Percentiles rank a stretch among this genome's conserved stretches.
Conservation (phyloP, 1,140 invertebrate species). For the Sitobion miscanthi region DNA sequence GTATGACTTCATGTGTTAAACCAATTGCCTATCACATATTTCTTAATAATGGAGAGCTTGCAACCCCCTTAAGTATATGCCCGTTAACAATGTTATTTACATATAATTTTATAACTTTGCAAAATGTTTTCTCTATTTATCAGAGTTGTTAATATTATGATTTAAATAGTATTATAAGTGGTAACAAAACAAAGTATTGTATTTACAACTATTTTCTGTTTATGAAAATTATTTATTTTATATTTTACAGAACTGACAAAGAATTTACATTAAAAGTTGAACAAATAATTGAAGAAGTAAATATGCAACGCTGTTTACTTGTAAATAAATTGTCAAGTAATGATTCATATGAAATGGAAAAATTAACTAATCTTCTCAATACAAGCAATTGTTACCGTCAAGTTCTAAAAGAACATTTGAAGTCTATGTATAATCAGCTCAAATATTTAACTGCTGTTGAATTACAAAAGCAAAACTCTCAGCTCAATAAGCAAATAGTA, state of each 20-base stretch:
- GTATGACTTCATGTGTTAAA: no score
- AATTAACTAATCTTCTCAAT: conserved; percentile 41
- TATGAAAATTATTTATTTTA: background rate
- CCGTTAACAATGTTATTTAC: background rate
- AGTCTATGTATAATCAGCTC: conserved; percentile 51
- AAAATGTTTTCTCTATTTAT: background rate
- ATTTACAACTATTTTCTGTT: background rate
- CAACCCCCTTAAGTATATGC: background rate
- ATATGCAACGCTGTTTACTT: conserved; percentile 29
- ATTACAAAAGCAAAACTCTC: conserved; percentile 30
- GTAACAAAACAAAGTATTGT: background rate
- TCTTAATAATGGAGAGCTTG: no score
- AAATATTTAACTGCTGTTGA: conserved; percentile 43
- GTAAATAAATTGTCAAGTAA: conserved; percentile 32
- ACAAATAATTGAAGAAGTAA: conserved; percentile 36
- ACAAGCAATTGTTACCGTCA: conserved; percentile 42
- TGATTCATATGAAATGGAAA: conserved; percentile 43
- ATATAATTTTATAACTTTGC: background rate
- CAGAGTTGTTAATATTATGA: background rate
- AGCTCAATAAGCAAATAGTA: conserved; percentile 46
- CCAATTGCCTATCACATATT: no score
- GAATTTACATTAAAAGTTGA: conserved; percentile 41
- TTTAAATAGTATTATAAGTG: background rate
- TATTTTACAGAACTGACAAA: background rate
- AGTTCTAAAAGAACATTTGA: conserved; percentile 50